Conservation (phyloP, 2,888 invertebrate genomes). For the Drosophila nigricruria region DNA sequence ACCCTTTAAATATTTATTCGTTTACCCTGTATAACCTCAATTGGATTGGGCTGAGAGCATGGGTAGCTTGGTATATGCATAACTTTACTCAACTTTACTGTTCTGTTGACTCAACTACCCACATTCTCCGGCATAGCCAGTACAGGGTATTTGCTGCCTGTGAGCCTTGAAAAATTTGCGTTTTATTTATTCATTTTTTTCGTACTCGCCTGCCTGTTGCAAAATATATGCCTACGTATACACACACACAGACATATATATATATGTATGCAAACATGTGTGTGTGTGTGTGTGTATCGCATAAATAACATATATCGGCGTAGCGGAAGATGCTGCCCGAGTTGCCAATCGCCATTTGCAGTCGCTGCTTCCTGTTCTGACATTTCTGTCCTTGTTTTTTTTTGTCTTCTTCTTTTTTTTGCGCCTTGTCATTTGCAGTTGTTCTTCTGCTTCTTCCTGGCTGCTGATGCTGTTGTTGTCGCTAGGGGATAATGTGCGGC, state of each 20-base stretch:
- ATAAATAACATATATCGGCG: constrained; percentile 68
- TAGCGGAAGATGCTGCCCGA: constrained; percentile 52
- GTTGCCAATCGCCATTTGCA: constrained; percentile 39
- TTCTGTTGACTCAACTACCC: too few relatives aligned
- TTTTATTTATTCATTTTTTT: constrained; percentile 17
- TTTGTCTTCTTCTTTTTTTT: neutral
- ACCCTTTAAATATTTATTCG: neutral
- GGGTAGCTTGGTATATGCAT: neutral
- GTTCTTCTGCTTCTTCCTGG: neutral
- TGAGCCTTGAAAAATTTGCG: constrained; percentile 26
- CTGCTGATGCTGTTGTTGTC: constrained; percentile 24
- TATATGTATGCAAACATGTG: constrained; percentile 20
- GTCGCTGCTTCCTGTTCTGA: constrained; percentile 41
- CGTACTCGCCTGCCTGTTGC: constrained; percentile 44
- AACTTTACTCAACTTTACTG: too few relatives aligned
- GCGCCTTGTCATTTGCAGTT: constrained; percentile 29
- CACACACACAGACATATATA: neutral
- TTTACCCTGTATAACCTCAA: neutral
- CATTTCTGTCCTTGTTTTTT: constrained; percentile 9
- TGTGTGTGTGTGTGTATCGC: constrained; percentile 27
- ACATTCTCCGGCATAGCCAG: too few relatives aligned
- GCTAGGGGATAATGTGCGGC: constrained; percentile 66
- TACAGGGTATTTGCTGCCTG: constrained; percentile 13
- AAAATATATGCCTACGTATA: constrained; percentile 49
- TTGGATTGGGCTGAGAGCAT: too few relatives aligned